Evolutionary conservation across 64 coral and sea anemone species (phyloP).

Genomic region (Cladopsammia gracilis): DNA sequence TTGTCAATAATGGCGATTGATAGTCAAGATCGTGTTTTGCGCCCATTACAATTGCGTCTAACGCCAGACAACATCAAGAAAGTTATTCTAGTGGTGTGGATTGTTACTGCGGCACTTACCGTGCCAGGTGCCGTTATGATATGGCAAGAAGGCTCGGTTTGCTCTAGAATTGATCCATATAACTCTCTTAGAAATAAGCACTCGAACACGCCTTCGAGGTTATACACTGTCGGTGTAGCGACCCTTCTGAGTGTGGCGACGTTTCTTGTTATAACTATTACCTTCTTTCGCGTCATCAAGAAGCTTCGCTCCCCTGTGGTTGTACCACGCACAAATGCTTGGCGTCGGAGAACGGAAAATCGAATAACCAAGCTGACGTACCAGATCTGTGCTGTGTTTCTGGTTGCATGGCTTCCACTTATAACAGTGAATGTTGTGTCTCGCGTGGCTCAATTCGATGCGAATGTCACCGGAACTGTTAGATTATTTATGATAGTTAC

Average conservation of each 20-base stretch:
- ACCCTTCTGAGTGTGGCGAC: neutral
- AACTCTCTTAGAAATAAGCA: neutral
- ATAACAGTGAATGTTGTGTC: neutral
- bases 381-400: neutral
- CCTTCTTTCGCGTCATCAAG: neutral
- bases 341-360: neutral
- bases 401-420: neutral
- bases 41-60: neutral
- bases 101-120: neutral
- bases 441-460: neutral
- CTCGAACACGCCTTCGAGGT: neutral
- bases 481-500: neutral
- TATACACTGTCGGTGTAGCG: neutral
- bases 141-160: neutral
- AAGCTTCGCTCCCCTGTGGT: neutral
- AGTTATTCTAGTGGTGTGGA: neutral
- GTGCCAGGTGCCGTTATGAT: neutral
- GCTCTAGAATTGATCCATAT: neutral
- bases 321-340: neutral
- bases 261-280: neutral
- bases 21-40: neutral
- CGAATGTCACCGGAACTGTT: neutral
- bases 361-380: neutral
- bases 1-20: neutral
- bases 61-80: neutral